A percentile compares a stretch with the other conserved stretches of the same genome.
These are phyloP conservation scores for Cladorhizidae sp. DNA, from an alignment of 37 sponge, comb jelly and placozoan genomes.

Conservation along the genomic window DNA sequence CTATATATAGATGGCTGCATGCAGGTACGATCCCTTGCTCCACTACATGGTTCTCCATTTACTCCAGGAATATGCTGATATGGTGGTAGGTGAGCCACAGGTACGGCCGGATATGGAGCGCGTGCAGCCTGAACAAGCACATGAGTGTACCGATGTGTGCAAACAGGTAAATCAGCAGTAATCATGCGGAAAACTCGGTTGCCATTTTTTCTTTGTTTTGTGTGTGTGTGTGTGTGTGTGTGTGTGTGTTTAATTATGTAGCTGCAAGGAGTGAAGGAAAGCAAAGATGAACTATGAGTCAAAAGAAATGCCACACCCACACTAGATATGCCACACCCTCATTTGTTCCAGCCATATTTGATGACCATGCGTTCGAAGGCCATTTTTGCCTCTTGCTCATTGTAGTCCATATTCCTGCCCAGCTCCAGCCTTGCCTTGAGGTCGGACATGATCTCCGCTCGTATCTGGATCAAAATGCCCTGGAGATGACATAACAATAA, in stretches of 20 bases:
- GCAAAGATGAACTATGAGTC: slow-evolving; percentile 10
- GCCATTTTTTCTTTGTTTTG: neutral
- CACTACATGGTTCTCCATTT: no score
- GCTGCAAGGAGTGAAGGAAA: neutral
- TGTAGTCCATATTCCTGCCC: slow-evolving; percentile 26
- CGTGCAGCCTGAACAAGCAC: slow-evolving; percentile 34
- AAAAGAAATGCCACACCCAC: neutral
- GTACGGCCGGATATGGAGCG: slow-evolving; percentile 68
- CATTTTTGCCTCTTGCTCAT: slow-evolving; percentile 64
- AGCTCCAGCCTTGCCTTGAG: slow-evolving; percentile 61
- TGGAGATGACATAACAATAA: no score
- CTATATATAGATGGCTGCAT: no score
- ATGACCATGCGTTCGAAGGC: slow-evolving; percentile 80
- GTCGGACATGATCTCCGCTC: slow-evolving; percentile 81
- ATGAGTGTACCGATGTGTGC: slow-evolving; percentile 33
- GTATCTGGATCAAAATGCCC: slow-evolving; percentile 73
- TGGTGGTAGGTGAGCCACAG: slow-evolving; percentile 41
- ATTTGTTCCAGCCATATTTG: slow-evolving; percentile 2
- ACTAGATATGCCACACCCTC: neutral
- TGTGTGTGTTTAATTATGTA: neutral
- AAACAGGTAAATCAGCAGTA: neutral
- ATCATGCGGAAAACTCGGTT: neutral
- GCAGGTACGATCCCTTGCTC: no score
- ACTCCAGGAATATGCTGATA: slow-evolving; percentile 72
- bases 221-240: neutral